Base-by-base conservation (phyloP, 2,113 vertebrate genomes). In the Marcusenius ussheri region DNA sequence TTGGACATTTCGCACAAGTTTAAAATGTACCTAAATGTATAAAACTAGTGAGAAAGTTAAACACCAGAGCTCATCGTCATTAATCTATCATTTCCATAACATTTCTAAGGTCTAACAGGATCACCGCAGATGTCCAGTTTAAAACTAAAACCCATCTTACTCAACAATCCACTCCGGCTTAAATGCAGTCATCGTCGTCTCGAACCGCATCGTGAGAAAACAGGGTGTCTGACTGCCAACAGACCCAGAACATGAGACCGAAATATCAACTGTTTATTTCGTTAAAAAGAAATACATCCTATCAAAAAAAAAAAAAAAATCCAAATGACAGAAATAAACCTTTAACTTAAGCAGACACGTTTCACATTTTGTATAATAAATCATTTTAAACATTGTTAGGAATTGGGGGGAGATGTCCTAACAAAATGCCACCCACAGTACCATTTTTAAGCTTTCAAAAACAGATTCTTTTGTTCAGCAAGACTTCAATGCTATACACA, bases 251-350 rank as follows among this genome's bases (percentile, higher is more conserved):
- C 74, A 80, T 19, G 9, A 85, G 45, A 86, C 47, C 49, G 83
- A 86, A 49, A 86, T 86, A 86, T 50, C 47, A 53, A 87, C 50
- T 19, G 83, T 90, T 91, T 93, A 94, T 94, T 94, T 92, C 77
- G 88, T 92, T 92, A 93, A 66, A 93, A 92, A 93, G 66, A 92
- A 92, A 92, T 90, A 90, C 27, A 89, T 90, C 56, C 91, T 91
- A 93, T 80, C 51, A 91, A 88, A 62, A 56, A 62, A 24, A 92
- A 91, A 90, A 91, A 92, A 92, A 45, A 80, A 80, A 19, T 77
- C 86, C 27, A 92, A 88, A 91, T 9, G 45, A 89, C 62, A 83
- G 74, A 89, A 56, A 89, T 49, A 35, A 56, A 87, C 50, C 51
- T 56, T 51, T 87, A 87, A 89, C 88, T 74, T 27, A 53, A 89